Conservation (phyloP, 2,888 invertebrate species). For the Serripes groenlandicus region DNA sequence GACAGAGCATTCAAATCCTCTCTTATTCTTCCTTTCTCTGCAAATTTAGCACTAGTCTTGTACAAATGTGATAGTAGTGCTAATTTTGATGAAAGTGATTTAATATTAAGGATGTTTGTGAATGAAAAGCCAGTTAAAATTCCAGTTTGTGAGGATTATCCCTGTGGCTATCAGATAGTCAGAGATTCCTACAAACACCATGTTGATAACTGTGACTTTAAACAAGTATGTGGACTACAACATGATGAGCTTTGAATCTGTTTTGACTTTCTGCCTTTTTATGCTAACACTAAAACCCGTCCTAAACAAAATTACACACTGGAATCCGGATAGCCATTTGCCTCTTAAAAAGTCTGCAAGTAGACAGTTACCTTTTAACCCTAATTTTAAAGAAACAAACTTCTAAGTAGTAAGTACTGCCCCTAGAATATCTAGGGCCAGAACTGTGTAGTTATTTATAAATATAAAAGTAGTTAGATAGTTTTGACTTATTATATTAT, state of each 20-base stretch:
- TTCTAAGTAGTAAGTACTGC: too few relatives aligned
- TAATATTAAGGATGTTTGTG: slow-evolving; percentile 78
- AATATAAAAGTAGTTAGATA: too few relatives aligned
- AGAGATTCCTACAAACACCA: slow-evolving; percentile 68
- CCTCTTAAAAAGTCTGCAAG: too few relatives aligned
- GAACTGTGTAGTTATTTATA: too few relatives aligned
- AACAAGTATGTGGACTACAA: slow-evolving; percentile 69
- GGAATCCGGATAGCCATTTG: too few relatives aligned
- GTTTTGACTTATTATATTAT: too few relatives aligned
- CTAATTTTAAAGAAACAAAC: too few relatives aligned
- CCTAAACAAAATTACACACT: too few relatives aligned
- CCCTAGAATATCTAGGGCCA: too few relatives aligned
- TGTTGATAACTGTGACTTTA: slow-evolving; percentile 79
- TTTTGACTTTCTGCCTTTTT: too few relatives aligned
- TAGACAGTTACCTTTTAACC: too few relatives aligned
- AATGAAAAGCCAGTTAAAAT: slow-evolving; percentile 80
- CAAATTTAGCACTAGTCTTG: slow-evolving; percentile 85
- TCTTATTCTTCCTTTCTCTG: slow-evolving; percentile 85
- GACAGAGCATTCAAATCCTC: slow-evolving; percentile 84
- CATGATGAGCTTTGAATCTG: slow-evolving; percentile 62
- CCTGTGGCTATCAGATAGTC: slow-evolving; percentile 76
- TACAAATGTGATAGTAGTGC: slow-evolving; percentile 80
- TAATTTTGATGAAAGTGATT: slow-evolving; percentile 63
- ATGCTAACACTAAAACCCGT: too few relatives aligned
- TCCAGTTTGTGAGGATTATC: slow-evolving; percentile 77